phyloP scores from a whole-genome alignment of 2,888 invertebrate species.

The Helleia helle region DNA sequence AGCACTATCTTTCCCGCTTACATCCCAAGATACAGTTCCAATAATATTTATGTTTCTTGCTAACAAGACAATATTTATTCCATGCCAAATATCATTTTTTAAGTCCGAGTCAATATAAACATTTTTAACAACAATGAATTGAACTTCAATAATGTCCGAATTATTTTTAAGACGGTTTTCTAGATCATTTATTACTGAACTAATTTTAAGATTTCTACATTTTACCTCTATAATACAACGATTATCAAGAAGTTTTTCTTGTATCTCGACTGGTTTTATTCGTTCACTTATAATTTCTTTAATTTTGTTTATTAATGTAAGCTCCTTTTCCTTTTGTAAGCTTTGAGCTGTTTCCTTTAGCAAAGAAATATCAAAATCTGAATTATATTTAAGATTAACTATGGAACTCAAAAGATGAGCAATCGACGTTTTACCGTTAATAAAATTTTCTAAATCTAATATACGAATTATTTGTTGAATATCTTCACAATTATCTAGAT shows the following conservation, averaged over 20 bases:
- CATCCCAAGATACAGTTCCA: conserved; percentile 5
- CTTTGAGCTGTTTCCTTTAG: not conserved
- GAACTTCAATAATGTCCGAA: conserved; percentile 4
- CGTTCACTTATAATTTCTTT: not conserved
- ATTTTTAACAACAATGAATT: conserved; percentile 6
- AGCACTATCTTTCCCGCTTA: conserved; percentile 3
- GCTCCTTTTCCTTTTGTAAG: conserved; percentile 1
- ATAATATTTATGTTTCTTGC: conserved; percentile 3
- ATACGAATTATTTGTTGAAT: not conserved
- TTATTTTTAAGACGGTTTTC: conserved; percentile 1
- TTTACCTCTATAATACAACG: conserved; percentile 3
- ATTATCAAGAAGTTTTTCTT: not conserved
- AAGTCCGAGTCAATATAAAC: conserved; percentile 1
- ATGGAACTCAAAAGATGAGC: not conserved
- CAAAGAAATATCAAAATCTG: not conserved
- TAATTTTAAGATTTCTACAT: conserved; percentile 1
- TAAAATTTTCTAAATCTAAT: not conserved
- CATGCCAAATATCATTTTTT: conserved; percentile 8
- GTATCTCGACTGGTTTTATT: conserved; percentile 5
- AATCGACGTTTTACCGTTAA: not conserved
- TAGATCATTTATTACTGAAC: not conserved
- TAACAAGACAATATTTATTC: conserved; percentile 7
- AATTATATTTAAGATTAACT: not conserved
- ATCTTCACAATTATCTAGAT: not conserved
- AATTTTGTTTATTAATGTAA: not conserved